These are phyloP conservation scores for Cloeon dipterum DNA, from an alignment of 2,888 invertebrate genomes.

Conservation along the genomic window DNA sequence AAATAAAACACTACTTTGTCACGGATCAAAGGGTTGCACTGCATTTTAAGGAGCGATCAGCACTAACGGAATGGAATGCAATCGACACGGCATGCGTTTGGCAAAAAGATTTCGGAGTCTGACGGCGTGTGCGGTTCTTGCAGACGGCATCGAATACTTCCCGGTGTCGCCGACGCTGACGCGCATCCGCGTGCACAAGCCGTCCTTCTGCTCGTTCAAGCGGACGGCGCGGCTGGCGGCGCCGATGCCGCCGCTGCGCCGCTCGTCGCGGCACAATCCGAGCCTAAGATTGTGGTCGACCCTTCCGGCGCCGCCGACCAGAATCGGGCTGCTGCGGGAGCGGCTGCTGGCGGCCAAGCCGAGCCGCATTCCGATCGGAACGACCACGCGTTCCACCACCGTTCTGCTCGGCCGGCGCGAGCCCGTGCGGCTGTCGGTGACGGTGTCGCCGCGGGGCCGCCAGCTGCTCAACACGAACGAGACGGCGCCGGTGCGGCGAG, in stretches of 20 bases:
- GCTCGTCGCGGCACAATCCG: constrained; percentile 48
- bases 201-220: constrained; percentile 32
- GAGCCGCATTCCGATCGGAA: not conserved
- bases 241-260: constrained; percentile 50
- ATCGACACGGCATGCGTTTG: too few relatives aligned
- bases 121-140: too few relatives aligned
- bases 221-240: constrained; percentile 34
- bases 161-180: constrained; percentile 60
- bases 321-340: constrained; percentile 34
- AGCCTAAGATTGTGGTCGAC: constrained; percentile 38
- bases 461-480: not conserved
- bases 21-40: too few relatives aligned
- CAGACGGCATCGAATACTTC: constrained; percentile 64
- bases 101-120: too few relatives aligned
- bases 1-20: too few relatives aligned
- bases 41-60: too few relatives aligned
- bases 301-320: constrained; percentile 18
- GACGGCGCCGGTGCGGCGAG: not conserved
- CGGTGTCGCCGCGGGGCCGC: not conserved
- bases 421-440: not conserved
- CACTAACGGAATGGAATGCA: too few relatives aligned
- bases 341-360: constrained; percentile 21
- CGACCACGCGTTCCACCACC: not conserved
- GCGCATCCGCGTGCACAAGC: constrained; percentile 54
- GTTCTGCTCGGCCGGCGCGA: not conserved